These are phyloP conservation scores for Chymomyza procnemis DNA, from an alignment of 2,888 invertebrate genomes.

Conservation along the genomic window DNA sequence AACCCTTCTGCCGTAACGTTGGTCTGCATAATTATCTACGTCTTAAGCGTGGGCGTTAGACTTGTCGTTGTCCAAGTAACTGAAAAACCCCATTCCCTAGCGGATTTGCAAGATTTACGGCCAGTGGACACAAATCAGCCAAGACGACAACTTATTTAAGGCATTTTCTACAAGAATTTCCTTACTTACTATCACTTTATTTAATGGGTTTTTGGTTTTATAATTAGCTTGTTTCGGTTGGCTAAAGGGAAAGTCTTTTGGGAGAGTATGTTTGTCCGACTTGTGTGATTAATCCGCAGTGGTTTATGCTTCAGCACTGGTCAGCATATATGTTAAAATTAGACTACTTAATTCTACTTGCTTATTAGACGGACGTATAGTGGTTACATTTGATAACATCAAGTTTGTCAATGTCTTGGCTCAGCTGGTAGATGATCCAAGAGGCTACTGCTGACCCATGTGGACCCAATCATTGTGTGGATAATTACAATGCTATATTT, in stretches of 20 bases:
- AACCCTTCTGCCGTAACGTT: conserved; percentile 43
- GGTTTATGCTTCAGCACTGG: conserved; percentile 11
- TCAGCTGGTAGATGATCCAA: no score
- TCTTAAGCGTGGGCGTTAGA: conserved; percentile 13
- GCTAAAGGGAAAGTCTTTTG: conserved; percentile 2
- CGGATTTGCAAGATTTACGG: conserved; percentile 37
- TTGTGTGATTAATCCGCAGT: not conserved
- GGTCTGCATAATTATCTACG: conserved; percentile 56
- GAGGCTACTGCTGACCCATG: no score
- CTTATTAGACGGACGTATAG: conserved; percentile 7
- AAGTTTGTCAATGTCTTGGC: not conserved
- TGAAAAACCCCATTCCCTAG: conserved; percentile 5
- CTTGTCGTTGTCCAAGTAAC: conserved; percentile 2
- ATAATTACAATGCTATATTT: no score
- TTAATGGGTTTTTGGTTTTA: conserved; percentile 41
- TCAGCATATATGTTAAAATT: conserved; percentile 24
- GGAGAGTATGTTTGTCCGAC: conserved; percentile 2
- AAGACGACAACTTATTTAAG: conserved; percentile 42
- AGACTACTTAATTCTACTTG: not conserved
- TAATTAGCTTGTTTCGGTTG: conserved; percentile 42
- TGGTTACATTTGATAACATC: not conserved
- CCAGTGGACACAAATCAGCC: conserved; percentile 28
- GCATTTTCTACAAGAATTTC: conserved; percentile 20
- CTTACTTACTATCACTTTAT: conserved; percentile 45
- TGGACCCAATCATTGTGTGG: no score